Conservation (phyloP, 2,113 vertebrate species). For the Protomyctophum bolini region DNA sequence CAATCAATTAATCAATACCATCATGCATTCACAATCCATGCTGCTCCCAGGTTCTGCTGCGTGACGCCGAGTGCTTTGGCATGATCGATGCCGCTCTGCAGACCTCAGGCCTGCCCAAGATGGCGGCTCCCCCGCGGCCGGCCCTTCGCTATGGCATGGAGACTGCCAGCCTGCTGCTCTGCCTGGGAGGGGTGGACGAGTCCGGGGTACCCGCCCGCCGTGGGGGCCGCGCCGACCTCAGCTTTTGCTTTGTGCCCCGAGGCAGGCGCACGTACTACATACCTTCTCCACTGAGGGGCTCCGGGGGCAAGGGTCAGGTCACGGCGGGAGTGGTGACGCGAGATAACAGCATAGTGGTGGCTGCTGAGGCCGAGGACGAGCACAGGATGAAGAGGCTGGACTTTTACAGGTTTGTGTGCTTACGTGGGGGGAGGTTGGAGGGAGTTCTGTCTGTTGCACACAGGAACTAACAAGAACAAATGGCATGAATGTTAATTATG, state of each 20-base stretch:
- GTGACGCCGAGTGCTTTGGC: constrained; percentile 76
- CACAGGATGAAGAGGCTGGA: constrained; percentile 83
- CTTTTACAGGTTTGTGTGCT: constrained; percentile 84
- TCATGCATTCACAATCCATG: background rate
- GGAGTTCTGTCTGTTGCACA: background rate
- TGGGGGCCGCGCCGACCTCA: constrained; percentile 83
- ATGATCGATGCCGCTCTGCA: constrained; percentile 66
- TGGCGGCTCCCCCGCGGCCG: constrained; percentile 66
- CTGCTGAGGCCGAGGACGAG: constrained; percentile 84
- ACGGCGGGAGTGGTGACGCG: constrained; percentile 84
- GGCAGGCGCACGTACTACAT: constrained; percentile 84
- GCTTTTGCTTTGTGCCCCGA: constrained; percentile 85
- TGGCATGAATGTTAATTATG: too few relatives aligned
- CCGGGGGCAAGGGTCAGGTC: constrained; percentile 79
- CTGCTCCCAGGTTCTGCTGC: constrained; percentile 74
- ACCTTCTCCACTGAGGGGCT: constrained; percentile 81
- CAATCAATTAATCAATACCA: background rate
- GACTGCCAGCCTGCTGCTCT: constrained; percentile 86
- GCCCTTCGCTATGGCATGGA: constrained; percentile 92
- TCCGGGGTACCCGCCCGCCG: constrained; percentile 77
- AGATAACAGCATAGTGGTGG: constrained; percentile 84
- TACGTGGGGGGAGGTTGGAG: background rate
- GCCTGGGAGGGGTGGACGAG: constrained; percentile 84
- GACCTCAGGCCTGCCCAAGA: constrained; percentile 78
- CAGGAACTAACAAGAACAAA: background rate